These are phyloP conservation scores for Pogonomyrmex californicus DNA, from an alignment of 1,140 invertebrate species.

Conservation along the genomic window DNA sequence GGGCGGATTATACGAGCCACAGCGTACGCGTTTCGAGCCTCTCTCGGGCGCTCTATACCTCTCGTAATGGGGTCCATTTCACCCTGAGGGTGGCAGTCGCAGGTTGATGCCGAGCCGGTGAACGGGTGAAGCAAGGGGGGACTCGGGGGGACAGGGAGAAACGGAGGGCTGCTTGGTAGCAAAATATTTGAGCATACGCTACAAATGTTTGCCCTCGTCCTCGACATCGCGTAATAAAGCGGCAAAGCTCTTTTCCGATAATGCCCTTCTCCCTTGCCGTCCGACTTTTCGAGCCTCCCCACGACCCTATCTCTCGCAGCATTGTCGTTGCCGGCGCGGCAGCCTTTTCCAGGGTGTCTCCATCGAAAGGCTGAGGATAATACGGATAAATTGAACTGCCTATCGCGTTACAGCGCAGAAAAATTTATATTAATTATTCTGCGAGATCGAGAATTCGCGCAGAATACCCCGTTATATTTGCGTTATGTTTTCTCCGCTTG, in stretches of 20 bases:
- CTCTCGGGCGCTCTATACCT: constrained; percentile 19
- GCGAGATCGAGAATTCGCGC: background rate
- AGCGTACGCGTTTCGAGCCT: constrained; percentile 8
- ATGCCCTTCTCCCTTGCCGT: constrained; percentile 75
- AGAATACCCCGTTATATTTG: background rate
- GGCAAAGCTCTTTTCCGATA: constrained; percentile 80
- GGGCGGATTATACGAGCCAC: constrained; percentile 35
- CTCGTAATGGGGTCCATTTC: constrained; percentile 62
- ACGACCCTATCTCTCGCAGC: constrained; percentile 10
- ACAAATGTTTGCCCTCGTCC: constrained; percentile 78
- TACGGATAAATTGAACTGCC: constrained; percentile 33
- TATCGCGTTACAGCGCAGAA: background rate
- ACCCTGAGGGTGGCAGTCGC: constrained; percentile 27
- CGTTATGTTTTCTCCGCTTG: background rate
- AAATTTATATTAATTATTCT: constrained; percentile 9
- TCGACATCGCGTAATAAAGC: constrained; percentile 79
- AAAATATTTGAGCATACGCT: constrained; percentile 80
- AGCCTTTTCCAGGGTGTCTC: constrained; percentile 23
- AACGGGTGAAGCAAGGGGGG: background rate
- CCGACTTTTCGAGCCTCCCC: constrained; percentile 47
- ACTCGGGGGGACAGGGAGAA: constrained; percentile 7
- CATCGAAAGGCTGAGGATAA: constrained; percentile 27
- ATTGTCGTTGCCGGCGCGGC: constrained; percentile 25
- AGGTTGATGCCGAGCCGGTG: constrained; percentile 35
- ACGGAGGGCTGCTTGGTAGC: constrained; percentile 37